Evolutionary conservation across 2,888 invertebrate genomes (phyloP), one percentile per base, ranked within the genome.

Genomic region (Drosophila incognita): DNA sequence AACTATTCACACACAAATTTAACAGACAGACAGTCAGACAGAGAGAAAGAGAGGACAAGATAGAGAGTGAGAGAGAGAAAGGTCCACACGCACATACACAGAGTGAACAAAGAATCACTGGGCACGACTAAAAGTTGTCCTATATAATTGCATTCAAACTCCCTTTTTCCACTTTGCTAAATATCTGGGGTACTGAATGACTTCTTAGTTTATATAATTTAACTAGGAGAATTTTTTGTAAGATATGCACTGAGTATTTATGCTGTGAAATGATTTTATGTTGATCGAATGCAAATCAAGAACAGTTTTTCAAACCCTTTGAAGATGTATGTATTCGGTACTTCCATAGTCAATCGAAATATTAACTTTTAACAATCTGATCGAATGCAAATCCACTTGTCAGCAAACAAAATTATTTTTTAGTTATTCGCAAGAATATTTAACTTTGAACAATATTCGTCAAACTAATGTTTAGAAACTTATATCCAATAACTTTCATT

Each of bases 1-100:
- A 68, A 38, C 64, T 60, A 73, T 65, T 72, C 59, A 72, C 18
- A 58, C 58, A 70, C 53, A 72, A 62, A 71, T 69, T 61, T 51
- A 42, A 21, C n/a, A 31, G 31, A 49, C 27, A 27, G 54, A 36
- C 24, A 53, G 33, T 0, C n/a, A 33, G 33, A 52, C 21, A 8
- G 13, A 13, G 0, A 36, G 18, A 27, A 6, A 53, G 24, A 18
- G 0, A 52, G 8, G 15, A 15, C 21, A 3, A 57, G 18, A 13
- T 1, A n/a, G 4, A 7, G 13, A 6, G 46, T 27, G 21, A 2
- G 2, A 21, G 13, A 21, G 2, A 21, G 21, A 6, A 48, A 48
- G 5, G n/a, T 18, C 15, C 21, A 29, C 18, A 3, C 31, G 29
- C 40, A 56, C n/a, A n/a, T 7, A 21, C 29, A 42, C 24, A 33